phyloP scores from a whole-genome alignment of 2,797 vertebrate genomes.

The Lacerta agilis region DNA sequence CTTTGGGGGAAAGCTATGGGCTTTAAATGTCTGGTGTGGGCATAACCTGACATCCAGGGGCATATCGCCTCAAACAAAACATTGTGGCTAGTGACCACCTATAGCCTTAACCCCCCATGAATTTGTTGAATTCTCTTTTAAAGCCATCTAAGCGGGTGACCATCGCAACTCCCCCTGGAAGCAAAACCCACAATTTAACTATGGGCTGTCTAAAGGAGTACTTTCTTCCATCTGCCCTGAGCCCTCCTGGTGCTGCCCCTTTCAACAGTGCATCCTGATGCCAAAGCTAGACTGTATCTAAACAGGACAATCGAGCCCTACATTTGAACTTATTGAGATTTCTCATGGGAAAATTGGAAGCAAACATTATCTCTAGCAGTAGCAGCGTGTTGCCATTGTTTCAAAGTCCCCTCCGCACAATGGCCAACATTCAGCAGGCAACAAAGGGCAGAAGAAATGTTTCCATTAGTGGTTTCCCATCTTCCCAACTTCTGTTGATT shows the following conservation, averaged over 20 bases:
- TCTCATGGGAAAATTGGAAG: constrained; percentile 39
- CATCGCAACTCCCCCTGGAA: too few species aligned
- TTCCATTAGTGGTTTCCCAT: constrained; percentile 19
- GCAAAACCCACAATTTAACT: too few species aligned
- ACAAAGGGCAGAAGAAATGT: constrained; percentile 21
- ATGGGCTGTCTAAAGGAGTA: not conserved
- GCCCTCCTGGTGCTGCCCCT: not conserved
- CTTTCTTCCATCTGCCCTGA: too few species aligned
- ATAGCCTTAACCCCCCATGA: too few species aligned
- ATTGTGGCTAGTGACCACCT: too few species aligned
- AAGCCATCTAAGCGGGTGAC: too few species aligned
- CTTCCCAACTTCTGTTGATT: not conserved
- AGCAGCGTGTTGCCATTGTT: constrained; percentile 12
- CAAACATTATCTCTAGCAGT: constrained; percentile 26
- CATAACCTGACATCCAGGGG: too few species aligned
- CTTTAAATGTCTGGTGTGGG: too few species aligned
- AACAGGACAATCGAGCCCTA: not conserved
- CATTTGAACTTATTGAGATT: not conserved
- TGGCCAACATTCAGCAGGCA: not conserved
- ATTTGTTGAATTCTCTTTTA: too few species aligned
- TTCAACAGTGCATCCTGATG: not conserved
- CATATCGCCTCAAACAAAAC: too few species aligned
- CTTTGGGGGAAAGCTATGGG: too few species aligned
- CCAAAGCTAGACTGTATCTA: not conserved
- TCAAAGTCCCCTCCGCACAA: constrained; percentile 17